A percentile compares a stretch with the other conserved stretches of the same genome.
phyloP scores from a whole-genome alignment of 2,113 vertebrate species.

The Heterocephalus glaber region DNA sequence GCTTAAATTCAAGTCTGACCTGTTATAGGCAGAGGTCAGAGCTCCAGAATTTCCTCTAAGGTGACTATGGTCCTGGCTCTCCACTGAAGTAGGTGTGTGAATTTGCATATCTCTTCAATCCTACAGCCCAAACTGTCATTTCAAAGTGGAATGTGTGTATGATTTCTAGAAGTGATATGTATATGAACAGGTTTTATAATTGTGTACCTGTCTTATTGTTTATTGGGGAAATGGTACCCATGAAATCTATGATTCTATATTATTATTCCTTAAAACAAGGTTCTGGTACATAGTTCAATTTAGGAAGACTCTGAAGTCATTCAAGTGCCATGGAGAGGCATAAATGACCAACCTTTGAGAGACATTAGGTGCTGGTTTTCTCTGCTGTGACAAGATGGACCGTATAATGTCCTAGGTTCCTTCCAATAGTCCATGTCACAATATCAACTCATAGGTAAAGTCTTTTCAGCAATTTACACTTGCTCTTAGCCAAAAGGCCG shows the following conservation, averaged over 20 bases:
- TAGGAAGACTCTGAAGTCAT: not conserved
- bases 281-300: not conserved
- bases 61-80: not conserved
- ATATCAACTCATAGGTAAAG: not conserved
- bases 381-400: not conserved
- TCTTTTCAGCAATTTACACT: not conserved
- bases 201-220: not conserved
- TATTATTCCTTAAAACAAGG: not conserved
- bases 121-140: not conserved
- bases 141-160: not conserved
- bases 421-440: not conserved
- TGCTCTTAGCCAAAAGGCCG: too few species aligned
- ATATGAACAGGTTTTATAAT: not conserved
- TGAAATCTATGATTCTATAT: not conserved
- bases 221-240: not conserved
- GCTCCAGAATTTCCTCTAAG: not conserved
- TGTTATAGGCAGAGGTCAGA: not conserved
- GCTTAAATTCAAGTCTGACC: not conserved
- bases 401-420: accelerated
- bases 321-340: not conserved
- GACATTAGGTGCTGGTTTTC: not conserved
- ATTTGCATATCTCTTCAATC: not conserved
- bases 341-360: not conserved
- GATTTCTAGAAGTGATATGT: not conserved
- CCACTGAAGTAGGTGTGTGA: not conserved